Percentiles rank a stretch among this genome's conserved stretches.
Evolutionary conservation across 2,113 vertebrate genomes (phyloP).

Genomic region (Tyrannus savana): DNA sequence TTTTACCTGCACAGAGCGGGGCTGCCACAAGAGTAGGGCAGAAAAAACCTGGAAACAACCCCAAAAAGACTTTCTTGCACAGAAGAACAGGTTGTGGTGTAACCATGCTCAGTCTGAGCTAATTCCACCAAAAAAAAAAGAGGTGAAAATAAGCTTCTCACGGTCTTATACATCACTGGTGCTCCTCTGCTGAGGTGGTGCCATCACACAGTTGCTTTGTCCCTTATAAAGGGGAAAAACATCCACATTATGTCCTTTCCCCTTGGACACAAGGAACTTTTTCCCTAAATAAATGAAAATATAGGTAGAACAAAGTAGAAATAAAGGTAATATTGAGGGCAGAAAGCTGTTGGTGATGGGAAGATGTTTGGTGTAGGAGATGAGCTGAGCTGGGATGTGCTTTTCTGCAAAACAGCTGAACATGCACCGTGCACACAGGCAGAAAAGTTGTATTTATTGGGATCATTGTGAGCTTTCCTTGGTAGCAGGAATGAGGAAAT

Average conservation of each 20-base stretch:
- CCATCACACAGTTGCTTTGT: too few species aligned
- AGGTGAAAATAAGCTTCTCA: neutral
- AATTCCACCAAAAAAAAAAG: neutral
- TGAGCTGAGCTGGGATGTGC: neutral
- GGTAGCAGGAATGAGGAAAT: neutral
- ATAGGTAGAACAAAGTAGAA: neutral
- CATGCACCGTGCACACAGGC: rapidly evolving
- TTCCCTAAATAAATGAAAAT: neutral
- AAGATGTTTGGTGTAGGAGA: neutral
- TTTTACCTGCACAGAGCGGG: constrained; percentile 41
- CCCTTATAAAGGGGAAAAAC: neutral
- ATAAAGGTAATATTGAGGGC: neutral
- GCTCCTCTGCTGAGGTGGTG: neutral
- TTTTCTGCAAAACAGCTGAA: neutral
- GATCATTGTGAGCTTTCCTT: neutral
- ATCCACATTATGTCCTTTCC: neutral
- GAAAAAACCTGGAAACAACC: neutral
- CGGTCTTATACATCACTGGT: neutral
- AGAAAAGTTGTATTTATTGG: neutral
- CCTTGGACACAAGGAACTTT: neutral
- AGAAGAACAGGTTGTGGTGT: neutral
- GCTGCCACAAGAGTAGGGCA: neutral
- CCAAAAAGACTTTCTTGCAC: neutral
- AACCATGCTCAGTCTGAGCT: neutral
- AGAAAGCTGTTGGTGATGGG: neutral